Base-by-base conservation (phyloP, 1,140 invertebrate species). In the Thaumetopoea pityocampa region DNA sequence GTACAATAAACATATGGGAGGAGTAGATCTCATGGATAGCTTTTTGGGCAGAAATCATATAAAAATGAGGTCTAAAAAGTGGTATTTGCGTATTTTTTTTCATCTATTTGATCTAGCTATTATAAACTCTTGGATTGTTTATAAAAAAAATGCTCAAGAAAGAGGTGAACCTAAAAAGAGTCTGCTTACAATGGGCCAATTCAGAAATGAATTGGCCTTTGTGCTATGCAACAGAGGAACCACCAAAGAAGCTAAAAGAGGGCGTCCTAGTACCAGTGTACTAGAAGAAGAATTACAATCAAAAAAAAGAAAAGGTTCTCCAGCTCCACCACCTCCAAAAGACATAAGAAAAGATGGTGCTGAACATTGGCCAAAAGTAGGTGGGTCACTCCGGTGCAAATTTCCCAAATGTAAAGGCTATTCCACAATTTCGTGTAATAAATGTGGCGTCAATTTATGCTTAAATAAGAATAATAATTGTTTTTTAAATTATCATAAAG, bases 381-480 rank as follows among this genome's bases (percentile, higher is more conserved):
- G 51, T 51, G 49, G 45, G 41, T 50, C 46, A 51, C 51, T 54
- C 27, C 27, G 38, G 45, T 67, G 57, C 35, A 67, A 67, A 53
- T 50, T 33, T 48, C 58, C 60, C 11, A 57, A 58, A 46, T 68
- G 62, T 49, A 67, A 46, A 48, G 55, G 55, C 14, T 34, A 54
- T 48, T 44, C 59, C 29, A 45, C 36, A 35, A 52, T 57, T 6
- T 29, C 30, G 7, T 68, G 62, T 46, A 40, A 10, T 36, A 67
- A 67, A 55, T 59, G 58, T 48, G 37, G 34, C 3, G 51, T 64
- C 5, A 46, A 46, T 29, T 42, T 68, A 29, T 66, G 59, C 35
- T 36, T 60, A 27, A 68, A 63, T 52, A 60, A 56, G 36, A 60
- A 56, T 44, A 64, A 66, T 47, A 66, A 68, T 43, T 67, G 42